phyloP scores from a whole-genome alignment of 2,113 vertebrate genomes.

The Charadrius vociferus region DNA sequence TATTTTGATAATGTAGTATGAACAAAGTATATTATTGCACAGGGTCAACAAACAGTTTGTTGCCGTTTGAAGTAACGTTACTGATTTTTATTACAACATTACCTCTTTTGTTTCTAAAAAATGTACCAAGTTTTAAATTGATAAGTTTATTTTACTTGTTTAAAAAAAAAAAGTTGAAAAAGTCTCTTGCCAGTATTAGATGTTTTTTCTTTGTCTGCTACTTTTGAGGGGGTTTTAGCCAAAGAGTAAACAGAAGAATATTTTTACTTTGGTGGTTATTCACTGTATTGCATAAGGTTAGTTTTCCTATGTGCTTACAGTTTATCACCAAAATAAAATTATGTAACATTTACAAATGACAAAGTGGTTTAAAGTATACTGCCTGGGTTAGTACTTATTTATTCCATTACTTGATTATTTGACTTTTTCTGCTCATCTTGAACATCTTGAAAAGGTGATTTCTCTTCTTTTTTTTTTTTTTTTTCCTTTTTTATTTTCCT shows the following conservation, averaged over 20 bases:
- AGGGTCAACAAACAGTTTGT: slow-evolving; percentile 78
- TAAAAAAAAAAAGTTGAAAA: slow-evolving; percentile 32
- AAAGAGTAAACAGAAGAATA: slow-evolving; percentile 88
- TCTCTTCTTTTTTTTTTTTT: not conserved
- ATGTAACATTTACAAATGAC: slow-evolving; percentile 51
- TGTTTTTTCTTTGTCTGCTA: slow-evolving; percentile 70
- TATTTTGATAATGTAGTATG: slow-evolving; percentile 68
- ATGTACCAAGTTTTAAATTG: slow-evolving; percentile 76
- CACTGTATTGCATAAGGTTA: slow-evolving; percentile 47
- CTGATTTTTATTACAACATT: slow-evolving; percentile 84
- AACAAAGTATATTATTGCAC: slow-evolving; percentile 79
- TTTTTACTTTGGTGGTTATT: slow-evolving; percentile 74
- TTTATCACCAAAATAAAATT: slow-evolving; percentile 71
- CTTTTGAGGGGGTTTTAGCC: slow-evolving; percentile 84
- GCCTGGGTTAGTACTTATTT: slow-evolving; percentile 65
- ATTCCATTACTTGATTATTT: slow-evolving; percentile 73
- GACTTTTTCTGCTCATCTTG: slow-evolving; percentile 68
- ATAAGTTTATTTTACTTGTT: slow-evolving; percentile 75
- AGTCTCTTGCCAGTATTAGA: slow-evolving; percentile 79
- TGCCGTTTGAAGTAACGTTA: slow-evolving; percentile 74
- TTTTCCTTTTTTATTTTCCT: not conserved
- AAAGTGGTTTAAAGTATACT: slow-evolving; percentile 52
- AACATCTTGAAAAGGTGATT: slow-evolving; percentile 72
- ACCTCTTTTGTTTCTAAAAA: slow-evolving; percentile 84
- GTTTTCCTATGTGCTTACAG: slow-evolving; percentile 55